These are phyloP conservation scores for Petaurus breviceps DNA, from an alignment of 2,113 vertebrate species.

Conservation along the genomic window DNA sequence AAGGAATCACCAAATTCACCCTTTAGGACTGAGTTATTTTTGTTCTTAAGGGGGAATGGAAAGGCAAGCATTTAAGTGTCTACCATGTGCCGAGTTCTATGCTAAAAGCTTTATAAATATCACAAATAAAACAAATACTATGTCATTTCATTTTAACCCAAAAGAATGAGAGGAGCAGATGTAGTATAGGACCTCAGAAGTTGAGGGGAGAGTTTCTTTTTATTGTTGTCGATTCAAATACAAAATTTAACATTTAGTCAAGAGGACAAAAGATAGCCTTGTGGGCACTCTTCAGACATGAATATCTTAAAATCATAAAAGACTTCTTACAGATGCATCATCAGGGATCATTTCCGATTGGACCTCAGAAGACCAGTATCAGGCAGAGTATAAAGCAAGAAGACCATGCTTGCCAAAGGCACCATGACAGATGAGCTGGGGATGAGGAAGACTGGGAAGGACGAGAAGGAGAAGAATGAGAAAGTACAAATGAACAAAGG, in stretches of 20 bases:
- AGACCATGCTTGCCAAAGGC: background rate
- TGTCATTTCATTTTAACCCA: background rate
- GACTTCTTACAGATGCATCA: background rate
- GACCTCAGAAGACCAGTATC: background rate
- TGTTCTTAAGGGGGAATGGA: background rate
- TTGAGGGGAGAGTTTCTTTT: background rate
- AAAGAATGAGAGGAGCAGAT: background rate
- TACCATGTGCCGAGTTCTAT: background rate
- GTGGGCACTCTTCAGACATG: background rate
- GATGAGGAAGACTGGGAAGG: too few relatives aligned
- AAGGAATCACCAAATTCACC: constrained; percentile 7
- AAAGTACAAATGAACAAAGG: background rate
- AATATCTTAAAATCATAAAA: background rate
- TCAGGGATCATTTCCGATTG: background rate
- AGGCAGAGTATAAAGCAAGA: background rate
- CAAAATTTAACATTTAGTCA: background rate
- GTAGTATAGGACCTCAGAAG: background rate
- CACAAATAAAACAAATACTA: background rate
- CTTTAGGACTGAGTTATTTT: background rate
- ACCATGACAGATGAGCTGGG: background rate
- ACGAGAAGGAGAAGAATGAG: too few relatives aligned
- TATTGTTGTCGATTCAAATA: background rate
- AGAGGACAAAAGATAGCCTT: background rate
- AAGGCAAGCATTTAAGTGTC: background rate
- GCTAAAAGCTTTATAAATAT: background rate